phyloP scores from a whole-genome alignment of 2,797 vertebrate genomes.

The Hybognathus amarus region DNA sequence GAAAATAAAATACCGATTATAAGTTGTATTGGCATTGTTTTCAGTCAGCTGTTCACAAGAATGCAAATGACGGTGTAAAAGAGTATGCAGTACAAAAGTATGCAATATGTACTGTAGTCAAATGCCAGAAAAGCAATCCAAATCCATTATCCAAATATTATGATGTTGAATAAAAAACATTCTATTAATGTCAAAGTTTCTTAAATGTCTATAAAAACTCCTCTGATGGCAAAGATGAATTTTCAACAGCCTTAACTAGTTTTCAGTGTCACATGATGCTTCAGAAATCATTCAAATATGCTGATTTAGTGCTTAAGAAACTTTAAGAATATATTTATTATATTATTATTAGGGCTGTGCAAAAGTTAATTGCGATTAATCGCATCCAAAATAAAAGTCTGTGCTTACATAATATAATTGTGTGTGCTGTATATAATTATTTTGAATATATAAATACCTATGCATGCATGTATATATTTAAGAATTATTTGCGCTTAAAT shows the following conservation, averaged over 20 bases:
- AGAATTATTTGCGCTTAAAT: too few species aligned
- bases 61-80: not conserved
- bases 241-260: not conserved
- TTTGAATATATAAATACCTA: too few species aligned
- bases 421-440: too few species aligned
- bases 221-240: not conserved
- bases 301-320: not conserved
- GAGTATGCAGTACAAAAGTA: not conserved
- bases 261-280: not conserved
- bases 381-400: too few species aligned
- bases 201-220: not conserved
- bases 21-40: not conserved
- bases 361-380: too few species aligned
- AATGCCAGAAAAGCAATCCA: not conserved
- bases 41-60: not conserved
- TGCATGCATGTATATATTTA: too few species aligned
- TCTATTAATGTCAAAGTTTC: not conserved
- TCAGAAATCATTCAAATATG: not conserved
- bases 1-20: not conserved
- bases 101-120: not conserved
- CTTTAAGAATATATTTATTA: too few species aligned
- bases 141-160: not conserved
- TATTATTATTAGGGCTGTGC: too few species aligned
- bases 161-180: not conserved
- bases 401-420: too few species aligned